Percentiles rank a stretch among this genome's conserved stretches.
Evolutionary conservation across 2,888 invertebrate genomes (phyloP).

Genomic region (Odiellus spinosus): DNA sequence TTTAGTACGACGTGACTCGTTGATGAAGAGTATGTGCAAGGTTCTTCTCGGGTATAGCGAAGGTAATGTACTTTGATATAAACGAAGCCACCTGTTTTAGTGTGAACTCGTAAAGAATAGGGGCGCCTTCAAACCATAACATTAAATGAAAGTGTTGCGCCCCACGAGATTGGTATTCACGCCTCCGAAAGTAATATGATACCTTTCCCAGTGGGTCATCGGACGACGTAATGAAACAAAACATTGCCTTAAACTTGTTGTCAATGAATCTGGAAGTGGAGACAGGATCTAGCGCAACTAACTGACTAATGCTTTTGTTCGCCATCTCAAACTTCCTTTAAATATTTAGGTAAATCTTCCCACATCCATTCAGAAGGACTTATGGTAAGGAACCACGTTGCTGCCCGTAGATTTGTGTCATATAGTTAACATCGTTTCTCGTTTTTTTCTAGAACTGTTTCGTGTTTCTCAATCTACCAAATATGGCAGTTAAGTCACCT

Average conservation of each 20-base stretch:
- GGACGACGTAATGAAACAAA: not conserved
- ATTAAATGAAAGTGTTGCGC: slow-evolving; percentile 1
- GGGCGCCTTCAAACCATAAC: slow-evolving; percentile 1
- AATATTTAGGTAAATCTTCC: not conserved
- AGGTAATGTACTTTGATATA: slow-evolving; percentile 1
- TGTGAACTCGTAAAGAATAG: not conserved
- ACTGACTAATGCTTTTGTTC: too few relatives aligned
- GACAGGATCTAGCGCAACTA: not conserved
- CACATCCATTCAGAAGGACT: slow-evolving; percentile 3
- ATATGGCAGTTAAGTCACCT: not conserved
- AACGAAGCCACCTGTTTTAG: not conserved
- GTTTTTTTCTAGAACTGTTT: not conserved
- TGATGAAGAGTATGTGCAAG: not conserved
- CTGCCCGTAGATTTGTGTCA: not conserved
- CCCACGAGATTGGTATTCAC: slow-evolving; percentile 2
- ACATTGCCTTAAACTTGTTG: slow-evolving; percentile 1
- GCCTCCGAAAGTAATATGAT: not conserved
- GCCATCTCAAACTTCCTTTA: not conserved
- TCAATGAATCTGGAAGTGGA: not conserved
- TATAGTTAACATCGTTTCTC: not conserved
- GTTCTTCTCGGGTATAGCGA: not conserved
- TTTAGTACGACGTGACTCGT: not conserved
- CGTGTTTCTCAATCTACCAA: not conserved
- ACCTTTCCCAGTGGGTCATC: slow-evolving; percentile 1
- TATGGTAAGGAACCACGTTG: slow-evolving; percentile 1